phyloP scores from a whole-genome alignment of 2,888 invertebrate genomes.

The Xylocampa areola region DNA sequence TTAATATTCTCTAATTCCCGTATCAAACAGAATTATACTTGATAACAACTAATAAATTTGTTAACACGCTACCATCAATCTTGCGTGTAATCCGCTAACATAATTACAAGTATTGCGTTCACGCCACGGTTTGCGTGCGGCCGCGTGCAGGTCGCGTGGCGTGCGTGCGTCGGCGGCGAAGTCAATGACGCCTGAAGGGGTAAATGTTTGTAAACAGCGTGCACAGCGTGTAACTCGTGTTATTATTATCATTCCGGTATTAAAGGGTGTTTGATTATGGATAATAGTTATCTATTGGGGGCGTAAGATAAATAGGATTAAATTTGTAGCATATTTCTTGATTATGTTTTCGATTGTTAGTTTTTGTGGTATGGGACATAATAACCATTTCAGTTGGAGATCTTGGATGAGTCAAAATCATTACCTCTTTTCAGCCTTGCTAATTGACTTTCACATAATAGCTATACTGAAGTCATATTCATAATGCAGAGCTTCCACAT shows the following conservation, averaged over 20 bases:
- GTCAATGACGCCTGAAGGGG: slow-evolving; percentile 25
- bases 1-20: slow-evolving; percentile 41
- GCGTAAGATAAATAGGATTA: slow-evolving; percentile 51
- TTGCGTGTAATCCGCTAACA: slow-evolving; percentile 52
- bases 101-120: slow-evolving; percentile 51
- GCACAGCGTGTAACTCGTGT: slow-evolving; percentile 18
- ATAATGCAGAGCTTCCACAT: too few species aligned
- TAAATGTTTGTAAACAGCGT: slow-evolving; percentile 43
- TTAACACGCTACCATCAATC: slow-evolving; percentile 55
- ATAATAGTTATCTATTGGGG: slow-evolving; percentile 56
- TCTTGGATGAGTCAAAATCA: too few species aligned
- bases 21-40: slow-evolving; percentile 24
- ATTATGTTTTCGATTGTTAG: slow-evolving; percentile 36
- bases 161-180: slow-evolving; percentile 22
- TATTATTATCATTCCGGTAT: slow-evolving; percentile 37
- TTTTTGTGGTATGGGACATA: slow-evolving; percentile 19
- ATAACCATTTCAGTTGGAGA: too few species aligned
- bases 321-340: slow-evolving; percentile 44
- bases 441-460: too few species aligned
- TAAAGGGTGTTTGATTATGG: slow-evolving; percentile 53
- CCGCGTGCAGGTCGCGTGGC: slow-evolving; percentile 23
- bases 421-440: too few species aligned
- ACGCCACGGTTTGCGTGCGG: slow-evolving; percentile 37
- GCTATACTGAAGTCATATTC: too few species aligned
- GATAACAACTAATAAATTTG: slow-evolving; percentile 52